A percentile compares a stretch with the other conserved stretches of the same genome.
Evolutionary conservation across 2,797 vertebrate genomes (phyloP).

Genomic region (Hozukius guyotensis): DNA sequence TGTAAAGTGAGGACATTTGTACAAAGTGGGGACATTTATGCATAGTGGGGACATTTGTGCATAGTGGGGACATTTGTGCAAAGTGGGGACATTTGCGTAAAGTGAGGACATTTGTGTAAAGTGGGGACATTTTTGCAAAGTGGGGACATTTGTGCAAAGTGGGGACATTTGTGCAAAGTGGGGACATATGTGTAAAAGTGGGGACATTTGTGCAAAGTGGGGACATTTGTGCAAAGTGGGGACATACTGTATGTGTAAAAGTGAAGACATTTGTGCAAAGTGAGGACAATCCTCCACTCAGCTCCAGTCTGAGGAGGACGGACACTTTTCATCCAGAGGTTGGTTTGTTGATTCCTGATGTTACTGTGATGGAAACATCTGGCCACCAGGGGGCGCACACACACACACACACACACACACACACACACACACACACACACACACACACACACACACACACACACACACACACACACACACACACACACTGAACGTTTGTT

Average conservation of each 20-base stretch:
- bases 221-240: background rate
- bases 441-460: background rate
- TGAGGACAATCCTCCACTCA: background rate
- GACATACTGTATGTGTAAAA: no score
- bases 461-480: no score
- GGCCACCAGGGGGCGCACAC: conserved; percentile 31
- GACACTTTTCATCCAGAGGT: background rate
- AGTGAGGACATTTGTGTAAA: background rate
- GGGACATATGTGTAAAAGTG: background rate
- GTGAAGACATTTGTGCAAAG: no score
- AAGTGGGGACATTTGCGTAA: background rate
- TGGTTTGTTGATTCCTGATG: background rate
- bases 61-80: background rate
- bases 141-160: background rate
- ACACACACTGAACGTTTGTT: no score
- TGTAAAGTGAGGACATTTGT: background rate
- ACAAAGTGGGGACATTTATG: background rate
- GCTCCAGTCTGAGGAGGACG: no score
- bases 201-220: background rate
- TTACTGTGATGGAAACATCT: background rate
- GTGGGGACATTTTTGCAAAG: background rate
- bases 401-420: background rate
- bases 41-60: background rate
- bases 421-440: background rate
- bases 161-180: background rate